Evolutionary conservation across 2,888 invertebrate genomes (phyloP).

Genomic region (Dicyrtoma fusca): DNA sequence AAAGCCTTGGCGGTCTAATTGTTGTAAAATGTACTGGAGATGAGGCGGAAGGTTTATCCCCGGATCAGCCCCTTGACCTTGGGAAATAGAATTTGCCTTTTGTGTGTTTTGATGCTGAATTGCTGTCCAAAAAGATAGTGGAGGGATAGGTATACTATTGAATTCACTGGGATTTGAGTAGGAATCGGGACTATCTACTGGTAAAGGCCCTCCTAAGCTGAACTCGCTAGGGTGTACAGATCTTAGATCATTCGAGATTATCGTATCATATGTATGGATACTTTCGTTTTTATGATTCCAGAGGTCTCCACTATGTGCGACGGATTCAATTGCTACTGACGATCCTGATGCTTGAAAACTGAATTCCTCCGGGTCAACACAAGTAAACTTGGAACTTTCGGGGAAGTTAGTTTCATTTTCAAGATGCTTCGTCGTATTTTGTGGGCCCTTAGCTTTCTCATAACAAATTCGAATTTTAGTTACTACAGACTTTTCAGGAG

Average conservation of each 20-base stretch:
- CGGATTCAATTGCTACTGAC: background rate
- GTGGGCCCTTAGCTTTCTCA: background rate
- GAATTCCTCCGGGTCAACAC: constrained; percentile 14
- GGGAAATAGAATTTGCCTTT: constrained; percentile 17
- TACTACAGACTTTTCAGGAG: background rate
- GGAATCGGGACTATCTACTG: background rate
- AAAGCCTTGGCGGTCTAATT: constrained; percentile 43
- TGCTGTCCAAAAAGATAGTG: constrained; percentile 37
- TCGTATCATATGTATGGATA: too few relatives aligned
- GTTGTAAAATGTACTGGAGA: constrained; percentile 43
- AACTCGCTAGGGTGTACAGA: background rate
- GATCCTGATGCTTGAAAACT: too few relatives aligned
- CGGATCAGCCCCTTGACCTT: constrained; percentile 37
- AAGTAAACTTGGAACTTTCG: constrained; percentile 21
- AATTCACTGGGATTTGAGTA: background rate
- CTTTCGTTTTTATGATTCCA: background rate
- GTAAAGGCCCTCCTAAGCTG: background rate
- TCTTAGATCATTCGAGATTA: too few relatives aligned
- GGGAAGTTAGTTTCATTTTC: background rate
- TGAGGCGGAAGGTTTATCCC: constrained; percentile 41
- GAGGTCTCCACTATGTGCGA: background rate
- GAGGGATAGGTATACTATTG: constrained; percentile 31
- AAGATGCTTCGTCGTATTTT: background rate
- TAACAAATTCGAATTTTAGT: constrained; percentile 33
- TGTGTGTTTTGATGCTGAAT: constrained; percentile 35